phyloP scores from a whole-genome alignment of 1,140 invertebrate species.

The Hydropsyche tenuis region DNA sequence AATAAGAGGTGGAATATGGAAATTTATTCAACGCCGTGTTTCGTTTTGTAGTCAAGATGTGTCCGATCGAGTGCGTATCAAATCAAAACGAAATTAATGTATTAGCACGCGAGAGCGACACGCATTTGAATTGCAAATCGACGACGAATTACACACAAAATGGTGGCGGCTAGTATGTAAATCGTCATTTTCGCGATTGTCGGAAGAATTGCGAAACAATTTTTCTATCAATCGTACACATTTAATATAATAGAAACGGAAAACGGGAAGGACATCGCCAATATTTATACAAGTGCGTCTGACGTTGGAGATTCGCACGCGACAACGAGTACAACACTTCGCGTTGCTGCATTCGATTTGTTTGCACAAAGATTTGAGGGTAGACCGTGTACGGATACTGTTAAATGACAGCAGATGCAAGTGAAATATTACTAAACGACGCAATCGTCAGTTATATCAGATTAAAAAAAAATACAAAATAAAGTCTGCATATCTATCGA shows the following conservation, averaged over 20 bases:
- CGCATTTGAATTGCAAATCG: constrained; percentile 32
- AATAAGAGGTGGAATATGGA: too few species aligned
- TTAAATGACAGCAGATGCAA: constrained; percentile 16
- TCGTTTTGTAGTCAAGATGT: background rate
- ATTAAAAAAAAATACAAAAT: background rate
- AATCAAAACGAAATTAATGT: background rate
- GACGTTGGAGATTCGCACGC: constrained; percentile 24
- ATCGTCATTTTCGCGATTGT: background rate
- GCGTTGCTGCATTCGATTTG: constrained; percentile 10
- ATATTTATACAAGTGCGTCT: constrained; percentile 33
- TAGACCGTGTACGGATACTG: background rate
- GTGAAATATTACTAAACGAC: constrained; percentile 13
- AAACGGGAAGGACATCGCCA: background rate
- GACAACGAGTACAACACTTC: background rate
- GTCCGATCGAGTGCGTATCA: background rate
- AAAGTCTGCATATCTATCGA: background rate
- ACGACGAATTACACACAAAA: constrained; percentile 1
- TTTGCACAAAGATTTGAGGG: constrained; percentile 27
- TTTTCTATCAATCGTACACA: background rate
- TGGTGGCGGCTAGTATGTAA: constrained; percentile 20
- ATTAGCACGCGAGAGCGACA: constrained; percentile 17
- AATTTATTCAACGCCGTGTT: background rate
- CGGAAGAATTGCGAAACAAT: background rate
- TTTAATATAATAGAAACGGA: background rate
- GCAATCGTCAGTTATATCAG: background rate